Evolutionary conservation across 64 coral and sea anemone genomes (phyloP).

Genomic region (Montipora sp.): DNA sequence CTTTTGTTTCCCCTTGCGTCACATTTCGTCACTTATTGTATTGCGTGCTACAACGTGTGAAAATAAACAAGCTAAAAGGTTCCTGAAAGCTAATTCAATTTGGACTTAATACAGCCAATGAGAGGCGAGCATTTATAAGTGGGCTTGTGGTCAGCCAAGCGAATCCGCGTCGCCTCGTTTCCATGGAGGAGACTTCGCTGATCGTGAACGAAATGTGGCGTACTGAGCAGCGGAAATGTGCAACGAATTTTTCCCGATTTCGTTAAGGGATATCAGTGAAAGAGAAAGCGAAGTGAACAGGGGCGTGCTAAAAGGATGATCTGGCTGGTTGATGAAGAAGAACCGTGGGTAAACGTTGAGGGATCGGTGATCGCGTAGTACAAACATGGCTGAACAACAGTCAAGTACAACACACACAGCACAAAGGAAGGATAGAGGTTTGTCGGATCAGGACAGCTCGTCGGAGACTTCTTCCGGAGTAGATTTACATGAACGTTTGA

Average conservation of each 20-base stretch:
- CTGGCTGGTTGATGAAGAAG: background rate
- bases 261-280: background rate
- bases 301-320: background rate
- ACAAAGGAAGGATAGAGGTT: constrained; percentile 52
- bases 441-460: constrained; percentile 69
- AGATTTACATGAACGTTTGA: constrained; percentile 65
- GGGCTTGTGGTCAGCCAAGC: background rate
- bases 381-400: constrained; percentile 83
- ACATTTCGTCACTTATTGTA: background rate
- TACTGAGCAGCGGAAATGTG: background rate
- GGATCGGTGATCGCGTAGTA: constrained; percentile 5
- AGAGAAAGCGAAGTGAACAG: background rate
- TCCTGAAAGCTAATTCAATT: background rate
- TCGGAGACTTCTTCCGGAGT: constrained; percentile 73
- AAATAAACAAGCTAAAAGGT: constrained; percentile 20
- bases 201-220: background rate
- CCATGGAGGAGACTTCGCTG: constrained; percentile 4
- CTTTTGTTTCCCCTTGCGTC: too few relatives aligned
- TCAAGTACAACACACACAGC: constrained; percentile 5
- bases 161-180: constrained; percentile 51
- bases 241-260: background rate
- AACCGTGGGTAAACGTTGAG: background rate
- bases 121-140: background rate
- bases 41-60: background rate
- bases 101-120: constrained; percentile 41